Conservation (phyloP, 1,140 invertebrate genomes). For the Prorops nasuta region DNA sequence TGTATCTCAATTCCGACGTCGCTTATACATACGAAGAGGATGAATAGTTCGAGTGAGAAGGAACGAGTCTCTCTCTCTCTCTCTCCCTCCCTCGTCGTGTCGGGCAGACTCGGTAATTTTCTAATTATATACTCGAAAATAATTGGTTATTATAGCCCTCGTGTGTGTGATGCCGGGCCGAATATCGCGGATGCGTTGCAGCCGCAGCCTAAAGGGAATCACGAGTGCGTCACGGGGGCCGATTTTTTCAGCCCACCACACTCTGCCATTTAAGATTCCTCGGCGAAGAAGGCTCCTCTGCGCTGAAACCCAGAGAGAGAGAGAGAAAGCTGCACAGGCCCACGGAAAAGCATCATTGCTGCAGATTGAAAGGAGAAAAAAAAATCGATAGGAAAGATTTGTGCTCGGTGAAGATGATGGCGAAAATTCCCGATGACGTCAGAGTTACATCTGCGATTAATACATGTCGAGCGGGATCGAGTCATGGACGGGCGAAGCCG, state of each 20-base stretch:
- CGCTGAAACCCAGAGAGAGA: no score
- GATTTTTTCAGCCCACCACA: background rate
- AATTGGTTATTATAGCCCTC: constrained; percentile 53
- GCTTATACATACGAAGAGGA: constrained; percentile 20
- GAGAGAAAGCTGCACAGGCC: no score
- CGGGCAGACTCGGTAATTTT: constrained; percentile 52
- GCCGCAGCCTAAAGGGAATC: constrained; percentile 44
- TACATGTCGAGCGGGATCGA: no score
- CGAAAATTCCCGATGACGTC: no score
- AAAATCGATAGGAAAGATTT: no score
- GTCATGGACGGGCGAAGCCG: no score
- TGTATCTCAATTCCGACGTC: constrained; percentile 52
- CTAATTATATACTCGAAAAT: constrained; percentile 57
- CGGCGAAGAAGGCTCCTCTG: constrained; percentile 3
- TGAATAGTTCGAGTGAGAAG: constrained; percentile 29
- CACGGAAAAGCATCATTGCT: no score
- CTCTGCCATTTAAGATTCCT: constrained; percentile 13
- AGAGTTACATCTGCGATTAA: no score
- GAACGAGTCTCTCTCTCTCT: no score
- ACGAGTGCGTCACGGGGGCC: constrained; percentile 32
- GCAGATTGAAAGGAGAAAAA: no score
- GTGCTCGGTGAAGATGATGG: no score
- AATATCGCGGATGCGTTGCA: constrained; percentile 26
- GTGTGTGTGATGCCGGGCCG: constrained; percentile 35
- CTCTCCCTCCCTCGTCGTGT: constrained; percentile 40